A percentile compares a stretch with the other conserved stretches of the same genome.
These are phyloP conservation scores for Lemur catta DNA, from an alignment of 2,797 vertebrate genomes.

Conservation along the genomic window DNA sequence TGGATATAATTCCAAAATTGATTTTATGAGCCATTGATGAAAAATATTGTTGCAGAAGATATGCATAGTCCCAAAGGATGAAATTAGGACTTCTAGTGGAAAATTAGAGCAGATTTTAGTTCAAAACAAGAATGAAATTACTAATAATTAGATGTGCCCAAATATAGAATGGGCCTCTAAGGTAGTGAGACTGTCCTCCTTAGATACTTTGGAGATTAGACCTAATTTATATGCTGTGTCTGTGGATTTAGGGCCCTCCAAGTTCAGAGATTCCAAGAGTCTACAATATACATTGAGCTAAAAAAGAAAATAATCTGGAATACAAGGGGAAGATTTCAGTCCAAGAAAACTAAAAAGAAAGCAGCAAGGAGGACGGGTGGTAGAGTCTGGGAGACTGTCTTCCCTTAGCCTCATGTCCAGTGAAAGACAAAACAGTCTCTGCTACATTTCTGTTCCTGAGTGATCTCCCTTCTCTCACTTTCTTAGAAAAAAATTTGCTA, in stretches of 20 bases:
- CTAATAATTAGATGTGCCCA: background rate
- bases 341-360: background rate
- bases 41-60: background rate
- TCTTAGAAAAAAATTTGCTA: background rate
- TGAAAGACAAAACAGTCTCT: slow-evolving; percentile 10
- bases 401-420: background rate
- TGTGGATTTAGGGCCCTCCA: background rate
- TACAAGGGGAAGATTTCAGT: background rate
- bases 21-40: slow-evolving; percentile 22
- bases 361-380: background rate
- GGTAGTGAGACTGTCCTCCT: background rate
- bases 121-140: slow-evolving; percentile 37
- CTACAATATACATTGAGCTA: background rate
- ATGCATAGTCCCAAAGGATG: background rate
- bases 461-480: background rate
- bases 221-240: background rate
- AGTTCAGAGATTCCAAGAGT: background rate
- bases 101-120: slow-evolving; percentile 27
- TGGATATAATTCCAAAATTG: slow-evolving; percentile 19
- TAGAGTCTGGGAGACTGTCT: background rate
- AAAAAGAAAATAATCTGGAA: background rate
- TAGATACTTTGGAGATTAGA: background rate
- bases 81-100: background rate
- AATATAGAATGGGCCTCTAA: background rate
- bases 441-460: background rate